These are phyloP conservation scores for Stratiomys singularior DNA, from an alignment of 2,888 invertebrate genomes.

Conservation along the genomic window DNA sequence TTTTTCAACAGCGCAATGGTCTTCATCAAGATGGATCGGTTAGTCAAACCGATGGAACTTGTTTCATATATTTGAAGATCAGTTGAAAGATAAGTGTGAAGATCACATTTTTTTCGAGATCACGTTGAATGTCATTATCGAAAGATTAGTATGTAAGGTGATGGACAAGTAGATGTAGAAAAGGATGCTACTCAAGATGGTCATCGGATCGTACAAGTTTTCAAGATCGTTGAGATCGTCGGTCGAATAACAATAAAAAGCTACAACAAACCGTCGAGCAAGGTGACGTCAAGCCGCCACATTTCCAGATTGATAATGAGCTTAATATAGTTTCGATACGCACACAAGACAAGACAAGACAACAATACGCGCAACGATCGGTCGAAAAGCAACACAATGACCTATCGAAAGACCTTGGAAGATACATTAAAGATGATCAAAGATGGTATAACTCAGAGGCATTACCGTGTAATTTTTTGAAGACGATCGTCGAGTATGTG, in stretches of 20 bases:
- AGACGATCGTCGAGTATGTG: background rate
- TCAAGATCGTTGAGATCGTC: background rate
- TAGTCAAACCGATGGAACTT: too few relatives aligned
- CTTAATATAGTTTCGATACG: conserved; percentile 3
- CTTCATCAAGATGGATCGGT: too few relatives aligned
- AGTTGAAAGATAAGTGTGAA: conserved; percentile 1
- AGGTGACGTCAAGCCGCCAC: background rate
- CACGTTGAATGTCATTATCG: conserved; percentile 11
- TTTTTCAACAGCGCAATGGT: too few relatives aligned
- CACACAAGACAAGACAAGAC: background rate
- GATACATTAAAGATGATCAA: conserved; percentile 3
- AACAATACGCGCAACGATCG: background rate
- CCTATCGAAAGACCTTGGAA: conserved; percentile 23
- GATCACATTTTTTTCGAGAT: conserved; percentile 7
- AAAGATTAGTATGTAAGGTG: background rate
- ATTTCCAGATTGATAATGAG: background rate
- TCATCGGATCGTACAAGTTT: too few relatives aligned
- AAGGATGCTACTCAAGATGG: too few relatives aligned
- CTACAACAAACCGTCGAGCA: too few relatives aligned
- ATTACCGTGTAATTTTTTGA: conserved; percentile 6
- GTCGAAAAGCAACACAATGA: too few relatives aligned
- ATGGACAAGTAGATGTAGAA: background rate
- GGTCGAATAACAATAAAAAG: background rate
- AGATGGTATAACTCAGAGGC: conserved; percentile 15
- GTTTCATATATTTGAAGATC: too few relatives aligned